Base-by-base conservation (phyloP, 2,888 invertebrate genomes). In the Macrophya alboannulata region DNA sequence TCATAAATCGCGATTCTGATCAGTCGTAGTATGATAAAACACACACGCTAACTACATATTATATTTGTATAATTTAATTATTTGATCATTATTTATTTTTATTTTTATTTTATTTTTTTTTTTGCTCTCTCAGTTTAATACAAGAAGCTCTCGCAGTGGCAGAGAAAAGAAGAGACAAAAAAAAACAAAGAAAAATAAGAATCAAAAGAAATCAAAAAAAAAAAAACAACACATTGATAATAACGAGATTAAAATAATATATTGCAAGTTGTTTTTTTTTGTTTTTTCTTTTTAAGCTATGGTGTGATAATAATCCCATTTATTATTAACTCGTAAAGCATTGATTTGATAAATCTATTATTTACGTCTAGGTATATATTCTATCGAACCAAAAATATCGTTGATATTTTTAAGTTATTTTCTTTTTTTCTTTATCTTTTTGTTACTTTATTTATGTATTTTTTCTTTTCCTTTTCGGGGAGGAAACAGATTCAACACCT, bases 401-500 rank as follows among this genome's bases (percentile, higher is more conserved):
- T 17, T 55, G 0, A 55, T 55, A 4, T 55, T 17, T 55, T 55
- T 17, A n/a, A n/a, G 9, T 55, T 10, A 2, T 9, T 17, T 55
- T 55, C 4, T 17, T 17, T 25, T 62, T 2, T 12, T 62, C 25
- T 3, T 25, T 62, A 12, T 25, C 12, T 25, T 62, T 62, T 4
- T 25, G 68, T 25, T 10, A 65, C n/a, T n/a, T n/a, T n/a, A n/a
- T n/a, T n/a, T 48, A 9, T 62, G n/a, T 62, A 3, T 48, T 62
- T 25, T 62, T 62, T 21, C 10, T 21, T 25, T 25, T 25, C 21
- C 12, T 21, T 25, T 62, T 4, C 8, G 9, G 76, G 45, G 48
- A 76, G 45, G 48, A 76, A 48, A 48, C 71, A 76, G 43, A 76
- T 76, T 51, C 48, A n/a, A 76, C 48, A 76, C 76, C 17, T 31